Percentiles rank a stretch among this genome's conserved stretches.
These are phyloP conservation scores for Fistularia tabacaria DNA, from an alignment of 2,797 vertebrate genomes.

Conservation along the genomic window DNA sequence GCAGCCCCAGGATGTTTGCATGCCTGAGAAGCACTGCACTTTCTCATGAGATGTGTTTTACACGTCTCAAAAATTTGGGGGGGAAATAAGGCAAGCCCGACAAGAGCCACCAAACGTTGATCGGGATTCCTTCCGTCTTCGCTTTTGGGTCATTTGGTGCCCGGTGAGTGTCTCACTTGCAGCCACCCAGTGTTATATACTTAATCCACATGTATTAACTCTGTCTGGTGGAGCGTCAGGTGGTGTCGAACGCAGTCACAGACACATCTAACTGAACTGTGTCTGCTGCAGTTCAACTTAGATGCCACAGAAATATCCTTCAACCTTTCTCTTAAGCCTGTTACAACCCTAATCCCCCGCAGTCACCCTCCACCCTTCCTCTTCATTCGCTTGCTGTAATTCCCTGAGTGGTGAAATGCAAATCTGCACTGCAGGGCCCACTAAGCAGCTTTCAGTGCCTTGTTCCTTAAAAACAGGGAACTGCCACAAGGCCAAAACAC, in stretches of 20 bases:
- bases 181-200: conserved; percentile 20
- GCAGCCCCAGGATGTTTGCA: too few species aligned
- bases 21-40: too few species aligned
- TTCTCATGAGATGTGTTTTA: too few species aligned
- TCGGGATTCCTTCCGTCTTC: too few species aligned
- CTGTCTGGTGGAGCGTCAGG: conserved; percentile 41
- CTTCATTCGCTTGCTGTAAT: conserved; percentile 67
- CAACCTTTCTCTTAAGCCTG: conserved; percentile 75
- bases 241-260: conserved; percentile 32
- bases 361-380: conserved; percentile 65
- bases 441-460: conserved; percentile 72
- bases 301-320: conserved; percentile 73
- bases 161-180: conserved; percentile 6
- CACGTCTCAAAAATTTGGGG: too few species aligned
- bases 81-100: too few species aligned
- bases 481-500: conserved; percentile 38
- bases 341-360: conserved; percentile 74
- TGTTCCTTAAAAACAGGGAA: conserved; percentile 53
- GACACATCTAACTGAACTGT: conserved; percentile 58
- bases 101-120: too few species aligned
- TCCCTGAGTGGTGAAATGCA: conserved; percentile 74
- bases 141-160: neutral
- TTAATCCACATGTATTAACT: conserved; percentile 45
- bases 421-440: conserved; percentile 68
- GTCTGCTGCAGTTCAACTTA: conserved; percentile 70